phyloP scores from a whole-genome alignment of 1,140 invertebrate species.

The Drosophila lowei region DNA sequence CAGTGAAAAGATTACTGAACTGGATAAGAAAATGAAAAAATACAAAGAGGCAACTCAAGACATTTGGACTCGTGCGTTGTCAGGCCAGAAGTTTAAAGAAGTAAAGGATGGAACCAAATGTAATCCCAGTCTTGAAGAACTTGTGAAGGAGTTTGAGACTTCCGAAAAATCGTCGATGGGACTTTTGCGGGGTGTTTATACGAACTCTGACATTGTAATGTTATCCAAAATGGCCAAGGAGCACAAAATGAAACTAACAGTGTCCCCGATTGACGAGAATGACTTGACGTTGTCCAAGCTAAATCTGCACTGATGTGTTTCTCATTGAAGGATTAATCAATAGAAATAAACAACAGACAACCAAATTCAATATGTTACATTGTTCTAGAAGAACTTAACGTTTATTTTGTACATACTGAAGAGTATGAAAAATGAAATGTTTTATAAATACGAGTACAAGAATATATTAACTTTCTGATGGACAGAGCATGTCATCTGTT shows the following conservation, averaged over 20 bases:
- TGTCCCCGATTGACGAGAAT: too few species aligned
- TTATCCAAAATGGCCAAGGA: slow-evolving; percentile 24
- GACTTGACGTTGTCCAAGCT: too few species aligned
- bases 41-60: slow-evolving; percentile 48
- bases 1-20: slow-evolving; percentile 37
- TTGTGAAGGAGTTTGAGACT: slow-evolving; percentile 34
- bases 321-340: too few species aligned
- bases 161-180: slow-evolving; percentile 1
- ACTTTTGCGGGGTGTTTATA: slow-evolving; percentile 38
- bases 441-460: slow-evolving; percentile 1
- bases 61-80: slow-evolving; percentile 55
- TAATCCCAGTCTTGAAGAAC: slow-evolving; percentile 14
- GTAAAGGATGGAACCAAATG: slow-evolving; percentile 13
- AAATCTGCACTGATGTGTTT: too few species aligned
- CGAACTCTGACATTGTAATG: slow-evolving; percentile 27
- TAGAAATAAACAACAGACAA: too few species aligned
- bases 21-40: slow-evolving; percentile 43
- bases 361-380: too few species aligned
- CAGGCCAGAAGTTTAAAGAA: too few species aligned
- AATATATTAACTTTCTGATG: background rate
- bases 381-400: too few species aligned
- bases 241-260: background rate
- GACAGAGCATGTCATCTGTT: too few species aligned
- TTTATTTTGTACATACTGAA: background rate
- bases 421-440: slow-evolving; percentile 17